phyloP scores from a whole-genome alignment of 1,140 invertebrate species.

The Nasonia vitripennis region DNA sequence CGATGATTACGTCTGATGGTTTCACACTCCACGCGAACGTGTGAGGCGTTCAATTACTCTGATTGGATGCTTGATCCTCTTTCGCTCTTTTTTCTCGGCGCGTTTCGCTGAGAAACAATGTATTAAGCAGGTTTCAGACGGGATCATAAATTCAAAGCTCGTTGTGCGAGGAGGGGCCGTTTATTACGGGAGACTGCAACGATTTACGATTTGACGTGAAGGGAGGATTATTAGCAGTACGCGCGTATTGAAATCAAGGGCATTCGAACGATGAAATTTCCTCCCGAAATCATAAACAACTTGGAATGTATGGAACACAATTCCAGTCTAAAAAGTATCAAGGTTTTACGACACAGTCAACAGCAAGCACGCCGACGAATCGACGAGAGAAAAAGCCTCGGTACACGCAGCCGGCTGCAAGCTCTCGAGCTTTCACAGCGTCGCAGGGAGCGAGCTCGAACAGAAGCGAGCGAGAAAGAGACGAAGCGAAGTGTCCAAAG shows the following conservation, averaged over 20 bases:
- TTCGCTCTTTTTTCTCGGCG: too few species aligned
- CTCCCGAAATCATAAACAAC: not conserved
- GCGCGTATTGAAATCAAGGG: not conserved
- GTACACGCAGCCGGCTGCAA: constrained; percentile 45
- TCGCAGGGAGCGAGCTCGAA: not conserved
- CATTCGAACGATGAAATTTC: not conserved
- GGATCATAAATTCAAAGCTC: not conserved
- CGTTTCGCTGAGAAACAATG: not conserved
- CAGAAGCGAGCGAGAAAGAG: constrained; percentile 2
- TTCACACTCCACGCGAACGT: too few species aligned
- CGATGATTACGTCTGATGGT: too few species aligned
- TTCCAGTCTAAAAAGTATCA: too few species aligned
- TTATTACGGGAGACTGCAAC: not conserved
- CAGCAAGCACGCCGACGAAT: too few species aligned
- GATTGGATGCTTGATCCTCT: too few species aligned
- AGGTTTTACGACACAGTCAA: too few species aligned
- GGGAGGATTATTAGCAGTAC: not conserved
- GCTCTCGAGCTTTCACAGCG: not conserved
- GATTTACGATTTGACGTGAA: not conserved
- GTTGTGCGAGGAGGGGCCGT: not conserved
- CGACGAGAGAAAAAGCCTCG: not conserved
- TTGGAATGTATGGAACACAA: too few species aligned
- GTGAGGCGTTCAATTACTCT: too few species aligned
- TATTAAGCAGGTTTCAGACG: not conserved
- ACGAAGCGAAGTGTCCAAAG: constrained; percentile 19